A percentile compares a stretch with the other conserved stretches of the same genome.
These are phyloP conservation scores for Philhelius pedissequus DNA, from an alignment of 2,888 invertebrate genomes.

Conservation along the genomic window DNA sequence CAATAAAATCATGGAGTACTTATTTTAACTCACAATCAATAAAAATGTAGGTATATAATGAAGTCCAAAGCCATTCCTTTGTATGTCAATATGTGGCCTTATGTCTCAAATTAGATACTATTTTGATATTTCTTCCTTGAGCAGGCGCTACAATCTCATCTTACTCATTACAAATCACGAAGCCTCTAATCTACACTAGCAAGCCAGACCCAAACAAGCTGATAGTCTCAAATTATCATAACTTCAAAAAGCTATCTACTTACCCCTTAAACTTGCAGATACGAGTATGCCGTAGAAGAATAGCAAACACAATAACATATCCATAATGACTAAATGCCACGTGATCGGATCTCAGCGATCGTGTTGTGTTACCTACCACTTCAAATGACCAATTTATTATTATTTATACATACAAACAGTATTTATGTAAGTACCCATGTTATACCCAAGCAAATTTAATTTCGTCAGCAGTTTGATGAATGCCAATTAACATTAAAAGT, in stretches of 20 bases:
- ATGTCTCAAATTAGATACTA: too few species aligned
- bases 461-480: slow-evolving; percentile 24
- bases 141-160: neutral
- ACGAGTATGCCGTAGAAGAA: neutral
- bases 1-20: too few species aligned
- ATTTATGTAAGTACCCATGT: too few species aligned
- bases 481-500: slow-evolving; percentile 23
- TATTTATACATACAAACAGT: neutral
- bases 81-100: too few species aligned
- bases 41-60: too few species aligned
- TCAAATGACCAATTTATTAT: slow-evolving; percentile 9
- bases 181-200: neutral
- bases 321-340: neutral
- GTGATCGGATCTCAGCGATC: slow-evolving; percentile 21
- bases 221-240: neutral
- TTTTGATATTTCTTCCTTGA: too few species aligned
- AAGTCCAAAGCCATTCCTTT: too few species aligned
- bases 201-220: neutral
- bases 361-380: slow-evolving; percentile 35
- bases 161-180: neutral
- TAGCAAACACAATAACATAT: neutral
- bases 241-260: neutral
- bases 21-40: too few species aligned
- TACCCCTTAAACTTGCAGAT: neutral
- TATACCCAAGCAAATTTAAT: slow-evolving; percentile 6